A percentile compares a stretch with the other conserved stretches of the same genome.
These are phyloP conservation scores for Heliconius cydno DNA, from an alignment of 2,888 invertebrate species.

Conservation along the genomic window DNA sequence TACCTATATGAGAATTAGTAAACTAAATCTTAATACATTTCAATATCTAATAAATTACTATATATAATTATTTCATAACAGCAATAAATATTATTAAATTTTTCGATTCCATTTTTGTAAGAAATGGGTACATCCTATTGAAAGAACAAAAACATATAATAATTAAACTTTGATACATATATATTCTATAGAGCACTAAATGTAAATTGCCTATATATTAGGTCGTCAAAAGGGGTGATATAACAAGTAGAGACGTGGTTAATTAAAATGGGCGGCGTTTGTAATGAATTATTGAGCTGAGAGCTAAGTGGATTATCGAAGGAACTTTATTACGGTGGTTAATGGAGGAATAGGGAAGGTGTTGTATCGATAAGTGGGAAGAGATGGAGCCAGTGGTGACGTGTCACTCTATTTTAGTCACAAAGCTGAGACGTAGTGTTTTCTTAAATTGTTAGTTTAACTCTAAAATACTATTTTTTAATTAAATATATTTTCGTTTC, in stretches of 20 bases:
- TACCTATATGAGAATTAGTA: not conserved
- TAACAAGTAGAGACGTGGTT: conserved; percentile 59
- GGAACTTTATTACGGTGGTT: conserved; percentile 81
- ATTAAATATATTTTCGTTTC: no score
- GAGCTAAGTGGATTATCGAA: conserved; percentile 81
- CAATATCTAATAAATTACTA: no score
- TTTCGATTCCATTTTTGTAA: no score
- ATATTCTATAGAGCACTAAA: not conserved
- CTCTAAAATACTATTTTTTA: no score
- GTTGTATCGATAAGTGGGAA: conserved; percentile 50
- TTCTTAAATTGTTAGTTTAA: no score
- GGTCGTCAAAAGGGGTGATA: conserved; percentile 23
- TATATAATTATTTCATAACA: no score
- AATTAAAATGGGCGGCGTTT: conserved; percentile 63
- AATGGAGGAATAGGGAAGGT: conserved; percentile 64
- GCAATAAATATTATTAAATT: no score
- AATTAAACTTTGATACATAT: not conserved
- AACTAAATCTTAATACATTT: no score
- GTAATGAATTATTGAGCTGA: conserved; percentile 81
- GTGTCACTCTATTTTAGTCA: not conserved
- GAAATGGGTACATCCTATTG: no score
- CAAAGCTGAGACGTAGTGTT: not conserved
- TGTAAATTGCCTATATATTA: conserved; percentile 25
- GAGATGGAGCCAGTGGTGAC: not conserved
- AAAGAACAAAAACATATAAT: not conserved